A percentile compares a stretch with the other conserved stretches of the same genome.
phyloP scores from a whole-genome alignment of 2,888 invertebrate species.

The Napeogenes sylphis region DNA sequence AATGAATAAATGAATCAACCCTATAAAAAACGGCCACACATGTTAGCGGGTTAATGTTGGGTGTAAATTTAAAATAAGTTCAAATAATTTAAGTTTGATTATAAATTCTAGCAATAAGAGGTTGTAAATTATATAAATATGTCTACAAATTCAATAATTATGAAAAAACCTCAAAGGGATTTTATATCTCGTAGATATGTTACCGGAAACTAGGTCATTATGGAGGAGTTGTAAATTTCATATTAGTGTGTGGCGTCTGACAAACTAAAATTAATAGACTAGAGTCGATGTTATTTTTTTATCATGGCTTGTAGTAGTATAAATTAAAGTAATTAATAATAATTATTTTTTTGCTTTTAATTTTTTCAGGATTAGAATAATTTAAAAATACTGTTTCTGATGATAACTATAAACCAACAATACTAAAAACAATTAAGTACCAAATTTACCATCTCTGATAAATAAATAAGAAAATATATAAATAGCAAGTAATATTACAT shows the following conservation, averaged over 20 bases:
- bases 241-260: slow-evolving; percentile 69
- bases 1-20: too few species aligned
- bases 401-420: too few species aligned
- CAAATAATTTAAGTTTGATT: slow-evolving; percentile 58
- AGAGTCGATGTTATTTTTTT: slow-evolving; percentile 39
- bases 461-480: too few species aligned
- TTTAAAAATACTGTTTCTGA: too few species aligned
- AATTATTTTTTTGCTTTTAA: too few species aligned
- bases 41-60: slow-evolving; percentile 15
- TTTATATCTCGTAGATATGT: slow-evolving; percentile 60
- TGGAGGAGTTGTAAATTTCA: slow-evolving; percentile 66
- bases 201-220: slow-evolving; percentile 71
- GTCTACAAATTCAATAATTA: slow-evolving; percentile 45
- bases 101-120: slow-evolving; percentile 51
- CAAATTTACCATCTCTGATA: too few species aligned
- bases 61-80: slow-evolving; percentile 47
- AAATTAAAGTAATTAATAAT: too few species aligned
- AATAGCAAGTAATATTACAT: too few species aligned
- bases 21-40: slow-evolving; percentile 21
- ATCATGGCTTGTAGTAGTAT: neutral
- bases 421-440: too few species aligned
- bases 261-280: slow-evolving; percentile 73
- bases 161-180: slow-evolving; percentile 47
- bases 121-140: slow-evolving; percentile 71
- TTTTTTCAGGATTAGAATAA: too few species aligned